Evolutionary conservation across 2,113 vertebrate genomes (phyloP).

Genomic region (Raphicerus campestris): DNA sequence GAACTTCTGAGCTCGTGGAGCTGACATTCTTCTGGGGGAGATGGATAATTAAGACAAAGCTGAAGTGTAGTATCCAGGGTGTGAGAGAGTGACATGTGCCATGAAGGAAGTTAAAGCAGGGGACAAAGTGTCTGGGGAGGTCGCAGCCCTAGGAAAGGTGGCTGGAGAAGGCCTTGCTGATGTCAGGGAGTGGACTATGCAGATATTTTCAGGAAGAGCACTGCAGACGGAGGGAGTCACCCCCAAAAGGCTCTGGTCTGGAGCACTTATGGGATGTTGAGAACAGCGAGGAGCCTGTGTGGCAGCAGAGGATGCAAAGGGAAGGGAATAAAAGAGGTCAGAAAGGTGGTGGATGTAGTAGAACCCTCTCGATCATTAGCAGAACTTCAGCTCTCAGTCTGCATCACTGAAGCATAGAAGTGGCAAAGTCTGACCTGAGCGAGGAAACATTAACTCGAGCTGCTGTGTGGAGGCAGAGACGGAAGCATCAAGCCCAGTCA

Average conservation of each 20-base stretch:
- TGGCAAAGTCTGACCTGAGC: neutral
- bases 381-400: neutral
- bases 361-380: neutral
- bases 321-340: neutral
- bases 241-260: neutral
- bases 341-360: neutral
- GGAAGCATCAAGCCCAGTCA: neutral
- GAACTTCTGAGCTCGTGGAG: neutral
- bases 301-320: neutral
- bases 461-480: neutral
- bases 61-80: neutral
- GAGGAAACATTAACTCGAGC: neutral
- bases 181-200: neutral
- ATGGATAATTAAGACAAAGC: neutral
- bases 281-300: neutral
- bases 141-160: neutral
- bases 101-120: neutral
- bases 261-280: neutral
- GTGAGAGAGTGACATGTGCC: neutral
- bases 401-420: neutral
- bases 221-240: neutral
- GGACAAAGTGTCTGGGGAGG: neutral
- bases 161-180: neutral
- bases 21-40: neutral
- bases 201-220: neutral